Percentiles rank a stretch among this genome's conserved stretches.
Evolutionary conservation across 2,888 invertebrate species (phyloP).

Genomic region (Ophion costatus): DNA sequence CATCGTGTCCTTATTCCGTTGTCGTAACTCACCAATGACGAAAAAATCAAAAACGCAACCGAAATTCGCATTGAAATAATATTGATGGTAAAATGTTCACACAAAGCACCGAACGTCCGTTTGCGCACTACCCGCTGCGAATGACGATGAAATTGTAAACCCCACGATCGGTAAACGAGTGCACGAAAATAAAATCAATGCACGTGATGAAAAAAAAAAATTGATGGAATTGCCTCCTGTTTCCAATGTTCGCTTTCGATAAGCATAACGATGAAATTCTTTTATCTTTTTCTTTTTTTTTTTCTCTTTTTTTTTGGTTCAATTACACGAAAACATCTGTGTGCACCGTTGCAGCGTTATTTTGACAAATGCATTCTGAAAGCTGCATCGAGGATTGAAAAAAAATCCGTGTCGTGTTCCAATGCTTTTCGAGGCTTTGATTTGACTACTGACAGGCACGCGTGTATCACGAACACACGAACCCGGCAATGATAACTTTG

Average conservation of each 20-base stretch:
- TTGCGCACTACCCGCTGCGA: constrained; percentile 42
- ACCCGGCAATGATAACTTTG: constrained; percentile 24
- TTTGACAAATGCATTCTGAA: too few species aligned
- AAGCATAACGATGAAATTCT: too few species aligned
- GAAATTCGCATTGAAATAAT: constrained; percentile 10
- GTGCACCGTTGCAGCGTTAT: too few species aligned
- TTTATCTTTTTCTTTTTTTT: too few species aligned
- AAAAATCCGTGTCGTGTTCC: constrained; percentile 35
- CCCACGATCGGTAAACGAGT: constrained; percentile 56
- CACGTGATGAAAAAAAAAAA: constrained; percentile 35
- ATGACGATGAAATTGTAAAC: constrained; percentile 37
- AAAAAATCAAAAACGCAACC: constrained; percentile 37
- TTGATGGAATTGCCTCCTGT: too few species aligned
- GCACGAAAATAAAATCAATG: constrained; percentile 44
- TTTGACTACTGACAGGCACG: constrained; percentile 34
- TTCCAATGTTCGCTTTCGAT: too few species aligned
- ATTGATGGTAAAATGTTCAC: constrained; percentile 16
- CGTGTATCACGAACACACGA: constrained; percentile 4
- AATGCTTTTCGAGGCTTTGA: constrained; percentile 53
- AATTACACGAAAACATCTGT: too few species aligned
- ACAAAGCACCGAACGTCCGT: constrained; percentile 45
- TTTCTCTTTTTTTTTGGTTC: too few species aligned
- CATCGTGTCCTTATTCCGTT: constrained; percentile 73
- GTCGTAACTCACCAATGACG: constrained; percentile 61
- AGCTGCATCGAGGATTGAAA: neutral